Conservation (phyloP, 2,113 vertebrate species). For the Setophaga coronata region DNA sequence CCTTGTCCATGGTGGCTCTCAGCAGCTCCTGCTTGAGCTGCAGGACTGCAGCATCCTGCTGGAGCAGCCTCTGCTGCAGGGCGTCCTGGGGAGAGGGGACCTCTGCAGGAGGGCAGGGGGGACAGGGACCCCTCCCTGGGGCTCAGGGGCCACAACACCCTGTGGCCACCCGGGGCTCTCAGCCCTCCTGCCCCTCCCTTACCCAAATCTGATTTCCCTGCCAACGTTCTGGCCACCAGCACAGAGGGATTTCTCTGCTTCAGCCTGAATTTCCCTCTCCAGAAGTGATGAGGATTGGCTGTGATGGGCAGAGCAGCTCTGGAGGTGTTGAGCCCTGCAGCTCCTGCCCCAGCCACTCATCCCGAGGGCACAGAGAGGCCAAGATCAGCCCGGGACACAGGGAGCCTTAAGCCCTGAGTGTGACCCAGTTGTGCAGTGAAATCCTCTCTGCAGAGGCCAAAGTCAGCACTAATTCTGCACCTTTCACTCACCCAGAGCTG, state of each 20-base stretch:
- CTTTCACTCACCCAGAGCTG: neutral
- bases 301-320: neutral
- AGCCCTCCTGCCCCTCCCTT: neutral
- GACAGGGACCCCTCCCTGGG: neutral
- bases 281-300: neutral
- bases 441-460: neutral
- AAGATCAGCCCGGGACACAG: neutral
- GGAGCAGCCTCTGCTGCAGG: conserved; percentile 89
- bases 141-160: neutral
- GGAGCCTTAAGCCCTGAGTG: neutral
- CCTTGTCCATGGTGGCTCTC: conserved; percentile 86
- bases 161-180: neutral
- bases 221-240: neutral
- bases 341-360: neutral
- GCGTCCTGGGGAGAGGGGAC: conserved; percentile 80
- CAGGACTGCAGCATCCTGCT: conserved; percentile 89
- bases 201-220: neutral
- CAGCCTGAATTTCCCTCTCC: neutral
- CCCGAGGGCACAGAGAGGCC: neutral
- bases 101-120: neutral
- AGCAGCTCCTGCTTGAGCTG: conserved; percentile 96
- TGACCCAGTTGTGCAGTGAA: neutral
- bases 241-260: neutral
- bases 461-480: neutral
- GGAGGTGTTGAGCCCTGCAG: neutral